Conservation (phyloP, 2,888 invertebrate genomes). For the Tuta absoluta region DNA sequence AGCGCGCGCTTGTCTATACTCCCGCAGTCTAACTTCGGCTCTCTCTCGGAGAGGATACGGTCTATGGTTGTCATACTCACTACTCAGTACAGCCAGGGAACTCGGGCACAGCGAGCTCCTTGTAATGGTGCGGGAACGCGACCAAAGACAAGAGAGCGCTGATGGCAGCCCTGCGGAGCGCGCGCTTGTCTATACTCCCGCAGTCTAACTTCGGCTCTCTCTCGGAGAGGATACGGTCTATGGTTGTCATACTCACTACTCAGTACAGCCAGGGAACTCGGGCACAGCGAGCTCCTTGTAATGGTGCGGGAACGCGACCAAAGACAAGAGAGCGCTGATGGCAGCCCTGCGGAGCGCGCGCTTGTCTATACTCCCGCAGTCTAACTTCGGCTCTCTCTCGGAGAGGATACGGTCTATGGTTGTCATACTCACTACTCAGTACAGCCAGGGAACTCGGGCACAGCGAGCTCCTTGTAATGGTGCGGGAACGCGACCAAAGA, state of each 20-base stretch:
- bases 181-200: constrained; percentile 85
- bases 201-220: constrained; percentile 89
- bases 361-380: no score
- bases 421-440: no score
- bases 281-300: no score
- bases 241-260: constrained; percentile 90
- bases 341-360: no score
- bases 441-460: no score
- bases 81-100: constrained; percentile 82
- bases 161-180: constrained; percentile 94
- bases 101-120: constrained; percentile 86
- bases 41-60: constrained; percentile 92
- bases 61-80: constrained; percentile 84
- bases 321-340: no score
- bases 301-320: no score
- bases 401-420: no score
- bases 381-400: no score
- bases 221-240: constrained; percentile 95
- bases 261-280: no score
- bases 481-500: no score
- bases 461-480: no score
- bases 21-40: constrained; percentile 86
- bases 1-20: constrained; percentile 89
- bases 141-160: constrained; percentile 95
- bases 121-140: constrained; percentile 96